Evolutionary conservation across 2,113 vertebrate species (phyloP), one percentile per base, ranked within the genome.

Genomic region (Ciconia stormi): DNA sequence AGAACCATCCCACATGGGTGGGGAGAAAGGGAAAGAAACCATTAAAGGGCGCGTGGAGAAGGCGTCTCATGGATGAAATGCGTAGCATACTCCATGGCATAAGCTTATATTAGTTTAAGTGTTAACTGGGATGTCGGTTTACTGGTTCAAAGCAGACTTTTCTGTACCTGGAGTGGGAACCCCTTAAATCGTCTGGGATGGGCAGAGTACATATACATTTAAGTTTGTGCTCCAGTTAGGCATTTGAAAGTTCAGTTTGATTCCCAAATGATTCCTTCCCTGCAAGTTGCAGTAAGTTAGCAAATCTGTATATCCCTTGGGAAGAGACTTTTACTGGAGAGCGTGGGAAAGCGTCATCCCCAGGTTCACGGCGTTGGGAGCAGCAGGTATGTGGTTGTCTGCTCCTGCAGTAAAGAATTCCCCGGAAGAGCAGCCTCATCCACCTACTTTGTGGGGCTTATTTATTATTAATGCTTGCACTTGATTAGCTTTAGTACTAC

Each of bases 331-430:
- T 8, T 46, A 36, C 32, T 56, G 61, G 34, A 3, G 44, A 16
- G 4, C 2, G 7, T 11, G 32, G 56, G 62, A 13, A 52, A 26
- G 16, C 2, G 5, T 40, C 47, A 5, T 10, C 17, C 23, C 20
- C 23, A 9, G 2, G 11, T 26, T 82, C 30, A 12, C 1, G 1
- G 29, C 13, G 30, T 4, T 62, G 53, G 19, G 53, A 83, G 56
- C 67, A 63, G 47, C 52, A 17, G 36, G 38, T 14, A 0, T 0
- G 0, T 18, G 18, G 12, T 36, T 13, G 0, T 46, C 69, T 63
- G 27, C 42, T 58, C 36, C 50, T 47, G 50, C n/a, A 40, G 38
- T 19, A 15, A 42, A 50, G 44, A 53, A 67, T n/a, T 52, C 62
- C 72, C 52, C 38, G 7, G 8, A 61, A 25, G 15, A 89, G 61